A percentile compares a stretch with the other conserved stretches of the same genome.
Evolutionary conservation across 2,113 vertebrate species (phyloP).

Genomic region (Oryzias javanicus): DNA sequence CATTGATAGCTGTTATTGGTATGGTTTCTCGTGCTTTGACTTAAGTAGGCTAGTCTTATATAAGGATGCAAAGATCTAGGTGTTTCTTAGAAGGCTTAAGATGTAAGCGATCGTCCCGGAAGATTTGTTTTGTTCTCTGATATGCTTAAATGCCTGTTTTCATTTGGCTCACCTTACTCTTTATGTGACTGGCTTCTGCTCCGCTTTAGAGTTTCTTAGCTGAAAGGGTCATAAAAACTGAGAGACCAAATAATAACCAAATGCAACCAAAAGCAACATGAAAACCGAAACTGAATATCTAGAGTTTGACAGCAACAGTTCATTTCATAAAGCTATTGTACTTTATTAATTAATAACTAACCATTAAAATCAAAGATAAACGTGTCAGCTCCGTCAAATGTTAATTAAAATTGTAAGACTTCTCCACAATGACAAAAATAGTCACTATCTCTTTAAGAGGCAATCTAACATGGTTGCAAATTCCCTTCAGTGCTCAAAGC

Average conservation of each 20-base stretch:
- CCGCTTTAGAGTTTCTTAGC: slow-evolving; percentile 30
- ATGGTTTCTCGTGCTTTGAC: too few relatives aligned
- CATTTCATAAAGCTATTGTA: too few relatives aligned
- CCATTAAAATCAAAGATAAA: slow-evolving; percentile 7
- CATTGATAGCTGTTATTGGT: too few relatives aligned
- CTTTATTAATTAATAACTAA: too few relatives aligned
- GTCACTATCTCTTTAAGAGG: slow-evolving; percentile 33
- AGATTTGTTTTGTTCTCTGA: slow-evolving; percentile 17
- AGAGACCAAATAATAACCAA: slow-evolving; percentile 11
- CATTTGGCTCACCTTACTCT: slow-evolving; percentile 41
- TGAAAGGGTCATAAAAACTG: slow-evolving; percentile 39
- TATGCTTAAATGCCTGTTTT: slow-evolving; percentile 37
- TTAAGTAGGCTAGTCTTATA: too few relatives aligned
- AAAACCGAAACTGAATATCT: not conserved
- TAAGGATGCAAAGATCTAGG: too few relatives aligned
- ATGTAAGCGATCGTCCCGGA: slow-evolving; percentile 4
- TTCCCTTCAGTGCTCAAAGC: slow-evolving; percentile 34
- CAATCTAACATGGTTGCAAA: slow-evolving; percentile 47
- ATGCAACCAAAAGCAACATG: slow-evolving; percentile 5
- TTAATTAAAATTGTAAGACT: slow-evolving; percentile 27
- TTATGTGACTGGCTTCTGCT: slow-evolving; percentile 13
- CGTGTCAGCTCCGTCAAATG: not conserved
- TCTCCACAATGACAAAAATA: slow-evolving; percentile 27
- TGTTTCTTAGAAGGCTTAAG: too few relatives aligned
- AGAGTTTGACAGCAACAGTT: too few relatives aligned